These are phyloP conservation scores for Odontesthes bonariensis DNA, from an alignment of 2,113 vertebrate genomes.

Conservation along the genomic window DNA sequence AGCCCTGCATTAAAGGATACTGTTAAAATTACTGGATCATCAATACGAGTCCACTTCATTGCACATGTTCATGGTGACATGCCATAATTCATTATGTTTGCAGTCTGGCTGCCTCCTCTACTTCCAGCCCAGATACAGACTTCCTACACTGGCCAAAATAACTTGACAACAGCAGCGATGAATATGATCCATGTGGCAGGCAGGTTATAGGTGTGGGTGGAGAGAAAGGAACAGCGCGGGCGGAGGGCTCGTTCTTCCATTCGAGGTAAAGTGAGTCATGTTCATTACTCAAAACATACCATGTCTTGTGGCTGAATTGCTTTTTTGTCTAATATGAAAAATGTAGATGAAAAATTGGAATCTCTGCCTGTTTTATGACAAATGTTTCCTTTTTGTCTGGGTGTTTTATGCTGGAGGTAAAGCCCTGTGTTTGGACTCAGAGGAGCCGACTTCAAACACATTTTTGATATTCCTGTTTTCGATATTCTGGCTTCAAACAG, in stretches of 20 bases:
- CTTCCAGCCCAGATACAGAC: conserved; percentile 37
- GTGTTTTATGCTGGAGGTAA: not conserved
- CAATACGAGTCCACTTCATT: conserved; percentile 17
- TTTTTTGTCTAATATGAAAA: conserved; percentile 47
- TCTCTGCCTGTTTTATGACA: conserved; percentile 15
- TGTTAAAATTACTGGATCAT: conserved; percentile 20
- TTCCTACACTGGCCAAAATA: conserved; percentile 33
- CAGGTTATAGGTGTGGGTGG: conserved; percentile 64
- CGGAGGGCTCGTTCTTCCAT: conserved; percentile 60
- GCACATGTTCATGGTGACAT: conserved; percentile 32
- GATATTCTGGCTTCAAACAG: not conserved
- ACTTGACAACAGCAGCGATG: conserved; percentile 38
- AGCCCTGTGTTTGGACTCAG: not conserved
- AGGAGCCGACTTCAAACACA: not conserved
- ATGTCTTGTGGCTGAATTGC: conserved; percentile 55
- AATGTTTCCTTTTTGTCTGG: not conserved
- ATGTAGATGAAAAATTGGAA: conserved; percentile 24
- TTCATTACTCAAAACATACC: conserved; percentile 60
- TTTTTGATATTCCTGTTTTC: not conserved
- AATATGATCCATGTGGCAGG: conserved; percentile 45
- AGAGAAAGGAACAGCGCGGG: conserved; percentile 60
- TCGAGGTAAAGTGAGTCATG: conserved; percentile 66
- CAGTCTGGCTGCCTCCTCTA: conserved; percentile 35
- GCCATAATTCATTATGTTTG: conserved; percentile 47
- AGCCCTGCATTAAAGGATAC: conserved; percentile 25